Base-by-base conservation (phyloP, 2,888 invertebrate species). In the Eueremaeus valkanovi region DNA sequence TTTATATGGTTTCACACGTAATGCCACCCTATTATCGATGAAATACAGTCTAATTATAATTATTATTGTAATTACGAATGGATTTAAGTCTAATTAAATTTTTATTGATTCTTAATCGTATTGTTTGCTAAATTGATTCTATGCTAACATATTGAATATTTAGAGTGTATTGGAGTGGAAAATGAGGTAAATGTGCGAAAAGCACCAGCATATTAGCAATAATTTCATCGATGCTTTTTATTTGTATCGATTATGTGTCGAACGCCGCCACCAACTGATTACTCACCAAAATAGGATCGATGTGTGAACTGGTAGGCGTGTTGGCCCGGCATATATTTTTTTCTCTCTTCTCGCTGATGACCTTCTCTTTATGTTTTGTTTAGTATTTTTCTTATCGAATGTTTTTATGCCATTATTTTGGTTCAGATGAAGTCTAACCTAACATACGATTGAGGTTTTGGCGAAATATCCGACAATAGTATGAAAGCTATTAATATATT, bases 361-460 rank as follows among this genome's bases (percentile, higher is more conserved):
- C 42, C 42, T 42, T 42, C n/a, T 42, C 42, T 42, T 51, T 16
- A n/a, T 21, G 51, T 21, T 51, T 51, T 51, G 51, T 51, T 51
- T 51, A 51, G 51, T 51, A 51, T 51, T 51, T 5, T 51, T 51
- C 51, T 51, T 51, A 51, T 51, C 51, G 51, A 51, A 6, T 51
- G 6, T 18, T 51, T 51, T 51, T 51, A 11, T 9, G 5, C 8
- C 51, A 51, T 51, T 16, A 51, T 51, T 51, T 51, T 16, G 18
- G 36, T 21, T 51, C 8, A 51, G 51, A 11, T 51, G 8, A 11
- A 51, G 36, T 11, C 11, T 36, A 36, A 36, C 36, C 36, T 36
- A 36, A 36, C 6, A 36, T 36, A 8, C n/a, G n/a, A n/a, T 36
- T 36, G 36, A 8, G 36, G 6, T 36, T 36, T 36, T 8, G 11